Evolutionary conservation across 2,888 invertebrate genomes (phyloP), one percentile per base, ranked within the genome.

Genomic region (Adelphocoris suturalis): DNA sequence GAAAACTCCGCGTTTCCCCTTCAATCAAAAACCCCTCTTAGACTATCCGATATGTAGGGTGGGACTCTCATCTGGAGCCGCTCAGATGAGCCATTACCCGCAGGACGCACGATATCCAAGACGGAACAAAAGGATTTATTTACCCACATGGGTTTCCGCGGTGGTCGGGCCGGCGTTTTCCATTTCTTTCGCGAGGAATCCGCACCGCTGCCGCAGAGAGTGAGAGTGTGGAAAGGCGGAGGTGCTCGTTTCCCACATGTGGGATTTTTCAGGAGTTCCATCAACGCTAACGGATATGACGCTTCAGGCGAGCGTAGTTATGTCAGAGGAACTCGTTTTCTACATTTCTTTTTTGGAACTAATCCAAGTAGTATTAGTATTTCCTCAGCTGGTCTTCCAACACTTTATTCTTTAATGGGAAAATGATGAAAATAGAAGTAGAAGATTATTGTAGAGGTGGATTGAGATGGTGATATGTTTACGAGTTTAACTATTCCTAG

Each of bases 81-180:
- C 61, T 52, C 61, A 19, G 68, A 68, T 68, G 23, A 68, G 68
- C 68, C 27, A 68, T 68, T 68, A 68, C 68, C 68, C 68, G 68
- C 68, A 68, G 19, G 68, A 68, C 68, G 19, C 68, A 19, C 68
- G 68, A 19, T 68, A 68, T 23, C 23, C 68, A 4, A 19, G 68
- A 68, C 68, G 23, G 68, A 68, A 68, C 68, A 68, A 68, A 68
- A 23, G 68, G 68, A 68, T 68, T 68, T 68, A 68, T 68, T 68
- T 68, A 68, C 68, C 68, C 68, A 23, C 68, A 68, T 68, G 68
- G n/a, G 68, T 68, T 68, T 68, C 68, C 68, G 68, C 23, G 68
- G 23, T 68, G 19, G 37, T n/a, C 16, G 19, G 13, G 12, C 37
- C 37, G 3, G 37, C 68, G 23, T 68, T 68, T 68, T 68, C 68